phyloP scores from a whole-genome alignment of 2,888 invertebrate genomes.

The Willowsia nigromaculata region DNA sequence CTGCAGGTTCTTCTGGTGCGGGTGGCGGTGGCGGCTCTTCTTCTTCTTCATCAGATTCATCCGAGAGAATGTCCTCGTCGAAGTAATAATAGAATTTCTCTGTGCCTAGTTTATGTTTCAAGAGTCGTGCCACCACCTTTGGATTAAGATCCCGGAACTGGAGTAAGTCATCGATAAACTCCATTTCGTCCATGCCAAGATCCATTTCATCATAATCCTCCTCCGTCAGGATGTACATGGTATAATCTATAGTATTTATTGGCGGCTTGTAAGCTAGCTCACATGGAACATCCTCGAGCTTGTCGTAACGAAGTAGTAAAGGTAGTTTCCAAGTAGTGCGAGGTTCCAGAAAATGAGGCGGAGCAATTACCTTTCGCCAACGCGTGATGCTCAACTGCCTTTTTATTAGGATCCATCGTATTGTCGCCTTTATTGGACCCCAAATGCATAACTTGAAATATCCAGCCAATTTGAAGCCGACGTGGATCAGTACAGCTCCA shows the following conservation, averaged over 20 bases:
- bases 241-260: constrained; percentile 44
- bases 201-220: constrained; percentile 51
- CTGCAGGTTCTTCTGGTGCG: neutral
- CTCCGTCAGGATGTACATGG: constrained; percentile 37
- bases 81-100: constrained; percentile 58
- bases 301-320: constrained; percentile 3
- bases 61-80: constrained; percentile 53
- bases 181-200: constrained; percentile 33
- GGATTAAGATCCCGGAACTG: constrained; percentile 52
- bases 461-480: neutral
- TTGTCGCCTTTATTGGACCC: neutral
- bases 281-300: constrained; percentile 36
- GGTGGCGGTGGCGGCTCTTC: neutral
- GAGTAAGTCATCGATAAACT: constrained; percentile 52
- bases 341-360: constrained; percentile 20
- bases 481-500: constrained; percentile 12
- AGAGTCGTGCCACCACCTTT: constrained; percentile 9
- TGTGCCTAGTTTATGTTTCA: constrained; percentile 14
- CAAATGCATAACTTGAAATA: neutral
- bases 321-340: constrained; percentile 23
- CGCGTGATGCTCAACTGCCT: neutral
- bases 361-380: constrained; percentile 15
- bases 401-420: neutral
- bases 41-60: neutral
- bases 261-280: constrained; percentile 31